Percentiles rank a stretch among this genome's conserved stretches.
Conservation (phyloP, 2,888 invertebrate genomes). For the Drosophila kanekoi region DNA sequence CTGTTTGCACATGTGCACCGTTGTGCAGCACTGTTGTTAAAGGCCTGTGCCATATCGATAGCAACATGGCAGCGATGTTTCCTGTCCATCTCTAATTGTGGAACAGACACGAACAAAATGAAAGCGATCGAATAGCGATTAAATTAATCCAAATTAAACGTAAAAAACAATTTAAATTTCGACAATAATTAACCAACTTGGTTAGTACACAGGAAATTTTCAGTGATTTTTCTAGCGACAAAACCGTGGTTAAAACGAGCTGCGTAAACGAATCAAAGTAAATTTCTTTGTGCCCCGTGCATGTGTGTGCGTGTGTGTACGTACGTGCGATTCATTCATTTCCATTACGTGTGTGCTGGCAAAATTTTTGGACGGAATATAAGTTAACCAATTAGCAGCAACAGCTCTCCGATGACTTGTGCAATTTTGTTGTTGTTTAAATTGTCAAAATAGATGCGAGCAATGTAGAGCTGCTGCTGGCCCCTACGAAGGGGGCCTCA, state of each 20-base stretch:
- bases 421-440: slow-evolving; percentile 40
- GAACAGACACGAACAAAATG: slow-evolving; percentile 51
- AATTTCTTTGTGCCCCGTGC: slow-evolving; percentile 51
- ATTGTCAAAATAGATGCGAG: slow-evolving; percentile 59
- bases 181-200: slow-evolving; percentile 23
- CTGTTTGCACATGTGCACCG: slow-evolving; percentile 19
- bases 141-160: slow-evolving; percentile 36
- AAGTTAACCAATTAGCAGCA: slow-evolving; percentile 46
- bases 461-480: slow-evolving; percentile 71
- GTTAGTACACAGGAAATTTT: slow-evolving; percentile 17
- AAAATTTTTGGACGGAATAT: slow-evolving; percentile 47
- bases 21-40: slow-evolving; percentile 30
- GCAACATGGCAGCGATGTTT: slow-evolving; percentile 14
- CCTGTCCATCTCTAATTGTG: slow-evolving; percentile 38
- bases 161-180: slow-evolving; percentile 30
- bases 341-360: slow-evolving; percentile 69
- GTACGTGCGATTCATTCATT: slow-evolving; percentile 73
- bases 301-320: slow-evolving; percentile 51
- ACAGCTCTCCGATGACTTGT: slow-evolving; percentile 56
- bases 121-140: slow-evolving; percentile 49
- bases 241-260: slow-evolving; percentile 19
- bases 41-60: slow-evolving; percentile 24
- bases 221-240: slow-evolving; percentile 19
- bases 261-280: slow-evolving; percentile 25
- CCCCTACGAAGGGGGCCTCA: slow-evolving; percentile 66